phyloP scores from a whole-genome alignment of 2,888 invertebrate species.

The Pterostichus madidus region DNA sequence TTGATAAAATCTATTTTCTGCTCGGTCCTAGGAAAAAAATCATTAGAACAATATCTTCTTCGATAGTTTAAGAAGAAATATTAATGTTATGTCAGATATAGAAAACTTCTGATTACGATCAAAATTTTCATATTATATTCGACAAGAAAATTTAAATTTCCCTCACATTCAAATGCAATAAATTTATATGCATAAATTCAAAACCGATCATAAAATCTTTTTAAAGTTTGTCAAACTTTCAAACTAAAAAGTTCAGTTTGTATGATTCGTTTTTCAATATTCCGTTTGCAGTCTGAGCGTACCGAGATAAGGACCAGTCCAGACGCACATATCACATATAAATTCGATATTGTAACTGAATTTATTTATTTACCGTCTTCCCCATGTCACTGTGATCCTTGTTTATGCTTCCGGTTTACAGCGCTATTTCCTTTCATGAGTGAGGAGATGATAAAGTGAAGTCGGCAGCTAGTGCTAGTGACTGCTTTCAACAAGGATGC shows the following conservation, averaged over 20 bases:
- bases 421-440: constrained; percentile 41
- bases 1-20: no score
- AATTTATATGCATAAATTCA: constrained; percentile 15
- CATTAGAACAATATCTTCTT: no score
- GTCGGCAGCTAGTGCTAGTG: constrained; percentile 3
- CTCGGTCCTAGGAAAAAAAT: no score
- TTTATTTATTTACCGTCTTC: constrained; percentile 54
- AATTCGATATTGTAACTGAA: constrained; percentile 40
- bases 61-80: no score
- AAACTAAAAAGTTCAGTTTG: constrained; percentile 24
- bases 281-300: constrained; percentile 8
- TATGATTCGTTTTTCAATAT: constrained; percentile 29
- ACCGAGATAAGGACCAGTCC: constrained; percentile 32
- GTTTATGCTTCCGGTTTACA: constrained; percentile 51
- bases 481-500: not conserved
- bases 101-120: not conserved
- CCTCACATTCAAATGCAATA: constrained; percentile 4
- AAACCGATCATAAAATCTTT: constrained; percentile 21
- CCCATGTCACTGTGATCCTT: constrained; percentile 39
- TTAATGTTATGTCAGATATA: not conserved
- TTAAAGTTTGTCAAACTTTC: constrained; percentile 3
- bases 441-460: constrained; percentile 18
- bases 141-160: constrained; percentile 15
- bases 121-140: not conserved
- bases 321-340: constrained; percentile 23